Evolutionary conservation across 2,888 invertebrate genomes (phyloP).

Genomic region (Drosophila paracracens): DNA sequence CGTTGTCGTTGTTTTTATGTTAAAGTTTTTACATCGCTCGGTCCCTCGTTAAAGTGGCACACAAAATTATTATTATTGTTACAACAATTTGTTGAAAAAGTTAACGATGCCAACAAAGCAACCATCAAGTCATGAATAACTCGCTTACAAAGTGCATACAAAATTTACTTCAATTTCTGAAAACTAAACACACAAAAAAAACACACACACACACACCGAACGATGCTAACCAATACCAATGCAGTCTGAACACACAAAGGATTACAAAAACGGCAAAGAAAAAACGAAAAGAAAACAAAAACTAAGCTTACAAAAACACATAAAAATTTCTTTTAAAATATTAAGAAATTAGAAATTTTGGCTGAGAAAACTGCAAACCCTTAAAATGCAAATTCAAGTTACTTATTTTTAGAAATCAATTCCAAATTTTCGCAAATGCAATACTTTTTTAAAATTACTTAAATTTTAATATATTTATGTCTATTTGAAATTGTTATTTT

Average conservation of each 20-base stretch:
- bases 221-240: slow-evolving; percentile 38
- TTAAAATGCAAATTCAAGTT: slow-evolving; percentile 21
- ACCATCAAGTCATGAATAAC: slow-evolving; percentile 2
- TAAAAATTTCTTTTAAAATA: not conserved
- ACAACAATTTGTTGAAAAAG: slow-evolving; percentile 37
- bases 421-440: slow-evolving; percentile 40
- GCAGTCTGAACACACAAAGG: slow-evolving; percentile 41
- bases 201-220: slow-evolving; percentile 12
- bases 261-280: slow-evolving; percentile 35
- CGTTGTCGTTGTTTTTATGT: slow-evolving; percentile 42
- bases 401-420: slow-evolving; percentile 15
- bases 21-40: slow-evolving; percentile 39
- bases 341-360: not conserved
- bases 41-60: slow-evolving; percentile 18
- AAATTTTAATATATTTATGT: slow-evolving; percentile 17
- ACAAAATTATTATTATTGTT: slow-evolving; percentile 25
- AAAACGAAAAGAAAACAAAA: slow-evolving; percentile 9
- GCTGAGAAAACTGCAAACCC: slow-evolving; percentile 2
- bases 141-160: slow-evolving; percentile 36
- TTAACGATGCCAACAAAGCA: slow-evolving; percentile 6
- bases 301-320: slow-evolving; percentile 8
- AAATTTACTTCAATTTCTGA: slow-evolving; percentile 17
- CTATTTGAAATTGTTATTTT: slow-evolving; percentile 27
- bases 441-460: slow-evolving; percentile 37
- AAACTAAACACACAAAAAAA: slow-evolving; percentile 9